Conservation (phyloP, 1,140 invertebrate genomes). For the Dendrolimus punctatus region DNA sequence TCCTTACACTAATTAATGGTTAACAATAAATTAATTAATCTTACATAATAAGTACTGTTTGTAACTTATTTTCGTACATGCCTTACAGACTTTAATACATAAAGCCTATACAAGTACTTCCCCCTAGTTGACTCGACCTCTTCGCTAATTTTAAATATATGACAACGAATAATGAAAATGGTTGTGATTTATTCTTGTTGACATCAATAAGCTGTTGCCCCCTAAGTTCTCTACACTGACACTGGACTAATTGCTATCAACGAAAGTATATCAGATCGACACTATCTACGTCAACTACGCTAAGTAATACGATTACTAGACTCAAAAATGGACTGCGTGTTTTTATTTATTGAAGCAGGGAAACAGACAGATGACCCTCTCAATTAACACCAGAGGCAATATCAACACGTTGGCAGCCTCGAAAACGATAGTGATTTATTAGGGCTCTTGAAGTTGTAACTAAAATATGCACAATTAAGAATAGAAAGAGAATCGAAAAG, state of each 20-base stretch:
- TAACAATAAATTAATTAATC: slow-evolving; percentile 51
- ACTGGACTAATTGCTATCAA: not conserved
- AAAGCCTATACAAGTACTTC: slow-evolving; percentile 67
- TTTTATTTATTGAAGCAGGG: no score
- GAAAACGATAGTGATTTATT: no score
- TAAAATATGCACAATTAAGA: no score
- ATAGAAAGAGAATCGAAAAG: no score
- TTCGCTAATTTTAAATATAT: not conserved
- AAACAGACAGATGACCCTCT: no score
- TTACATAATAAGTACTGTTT: slow-evolving; percentile 43
- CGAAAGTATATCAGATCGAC: not conserved
- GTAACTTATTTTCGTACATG: slow-evolving; percentile 42
- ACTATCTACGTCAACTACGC: slow-evolving; percentile 14
- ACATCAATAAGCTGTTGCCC: slow-evolving; percentile 21
- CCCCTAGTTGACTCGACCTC: slow-evolving; percentile 8
- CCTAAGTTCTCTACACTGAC: slow-evolving; percentile 20
- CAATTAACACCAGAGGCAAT: no score
- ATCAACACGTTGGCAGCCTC: no score
- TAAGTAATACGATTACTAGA: slow-evolving; percentile 5
- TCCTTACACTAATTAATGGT: slow-evolving; percentile 48
- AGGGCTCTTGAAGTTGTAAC: no score
- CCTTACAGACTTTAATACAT: slow-evolving; percentile 59
- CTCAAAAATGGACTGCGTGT: no score
- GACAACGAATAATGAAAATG: not conserved
- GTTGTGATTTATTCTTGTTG: slow-evolving; percentile 8